Evolutionary conservation across 1,140 invertebrate genomes (phyloP), one percentile per base, ranked within the genome.

Genomic region (Formica exsecta): DNA sequence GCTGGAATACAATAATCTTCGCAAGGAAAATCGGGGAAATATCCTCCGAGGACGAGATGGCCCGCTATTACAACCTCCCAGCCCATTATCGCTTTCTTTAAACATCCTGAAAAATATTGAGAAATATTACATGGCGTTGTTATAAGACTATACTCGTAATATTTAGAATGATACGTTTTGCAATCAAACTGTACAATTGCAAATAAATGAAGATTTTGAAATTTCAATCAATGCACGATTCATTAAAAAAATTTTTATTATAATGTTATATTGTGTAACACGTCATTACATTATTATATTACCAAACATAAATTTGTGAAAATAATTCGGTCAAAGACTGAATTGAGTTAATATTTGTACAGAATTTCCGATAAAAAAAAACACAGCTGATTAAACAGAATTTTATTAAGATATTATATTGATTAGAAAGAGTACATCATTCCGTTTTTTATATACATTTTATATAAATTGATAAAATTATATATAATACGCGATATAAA

Each of bases 1-100:
- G 88, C 95, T 95, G 7, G 95, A 94, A 80, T 96, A 95, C 5
- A 96, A 92, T 5, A 96, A 90, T 87, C 95, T 91, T 19, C 96
- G 91, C 9, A 96, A 89, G 8, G 96, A 96, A 91, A 96, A 96
- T 68, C 95, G 92, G 61, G 95, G 94, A 86, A 95, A 93, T 48
- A 94, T 66, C 89, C 94, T 89, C 41, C 94, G 90, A 70, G 93
- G 91, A 86, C 94, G 93, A 5, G 93, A 76, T 85, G 89, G 89
- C 68, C 86, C 91, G 48, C 88, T 89, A 59, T 92, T 94, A 85
- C 94, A 94, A 71, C 92, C 91, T 86, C 90, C 91, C 61, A 91
- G 74, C 59, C 85, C 92, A 84, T 81, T 92, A 83, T 95, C 94
- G 48, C 83, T 91, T 92, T 95, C 94, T 89, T 95, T 95, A 5